Evolutionary conservation across 2,797 vertebrate species (phyloP).

Genomic region (Sylvia borin): DNA sequence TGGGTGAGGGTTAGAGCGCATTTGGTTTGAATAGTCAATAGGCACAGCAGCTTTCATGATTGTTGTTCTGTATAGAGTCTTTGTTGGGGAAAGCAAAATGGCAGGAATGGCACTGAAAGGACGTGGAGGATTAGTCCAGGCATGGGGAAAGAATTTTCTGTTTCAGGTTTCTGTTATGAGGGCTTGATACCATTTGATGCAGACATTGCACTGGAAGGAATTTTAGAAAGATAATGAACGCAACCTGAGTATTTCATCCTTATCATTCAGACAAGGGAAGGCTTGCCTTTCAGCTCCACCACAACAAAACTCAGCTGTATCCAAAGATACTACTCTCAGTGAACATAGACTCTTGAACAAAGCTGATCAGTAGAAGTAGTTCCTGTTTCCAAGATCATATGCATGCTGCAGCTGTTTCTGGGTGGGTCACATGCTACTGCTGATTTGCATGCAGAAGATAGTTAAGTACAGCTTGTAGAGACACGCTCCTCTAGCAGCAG

Average conservation of each 20-base stretch:
- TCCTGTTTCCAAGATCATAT: neutral
- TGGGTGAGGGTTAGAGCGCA: too few relatives aligned
- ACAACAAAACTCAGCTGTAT: neutral
- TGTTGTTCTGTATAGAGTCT: neutral
- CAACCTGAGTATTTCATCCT: neutral
- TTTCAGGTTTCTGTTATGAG: neutral
- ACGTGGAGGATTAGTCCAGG: neutral
- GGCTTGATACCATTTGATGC: neutral
- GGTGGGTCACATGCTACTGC: neutral
- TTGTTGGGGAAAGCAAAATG: neutral
- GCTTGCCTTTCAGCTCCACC: neutral
- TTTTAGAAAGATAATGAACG: neutral
- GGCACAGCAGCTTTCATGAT: neutral
- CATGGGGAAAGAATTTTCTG: neutral
- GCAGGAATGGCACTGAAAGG: neutral
- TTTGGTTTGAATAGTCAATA: neutral
- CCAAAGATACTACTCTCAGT: neutral
- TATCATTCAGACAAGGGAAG: neutral
- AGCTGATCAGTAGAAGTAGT: neutral
- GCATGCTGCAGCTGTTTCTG: neutral
- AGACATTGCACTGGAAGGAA: neutral
- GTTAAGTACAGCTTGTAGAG: slow-evolving; percentile 16
- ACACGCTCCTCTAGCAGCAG: neutral
- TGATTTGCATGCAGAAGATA: neutral
- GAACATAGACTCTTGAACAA: neutral